These are phyloP conservation scores for Emmelina monodactyla DNA, from an alignment of 2,888 invertebrate genomes.

Conservation along the genomic window DNA sequence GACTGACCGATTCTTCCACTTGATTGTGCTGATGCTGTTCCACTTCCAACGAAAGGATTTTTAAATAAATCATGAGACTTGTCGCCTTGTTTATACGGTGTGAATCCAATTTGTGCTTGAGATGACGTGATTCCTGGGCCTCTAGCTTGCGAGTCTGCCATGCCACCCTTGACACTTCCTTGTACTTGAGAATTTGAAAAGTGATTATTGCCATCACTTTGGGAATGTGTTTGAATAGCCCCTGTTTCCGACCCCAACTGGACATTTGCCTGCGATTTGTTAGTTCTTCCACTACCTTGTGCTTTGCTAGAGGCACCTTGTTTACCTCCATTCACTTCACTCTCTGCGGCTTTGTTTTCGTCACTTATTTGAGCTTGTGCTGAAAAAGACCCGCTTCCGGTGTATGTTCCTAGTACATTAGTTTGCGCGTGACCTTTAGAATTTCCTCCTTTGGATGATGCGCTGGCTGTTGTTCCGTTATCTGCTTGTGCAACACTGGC, in stretches of 20 bases:
- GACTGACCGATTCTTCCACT: constrained; percentile 79
- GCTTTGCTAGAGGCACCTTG: constrained; percentile 80
- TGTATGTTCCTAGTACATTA: constrained; percentile 82
- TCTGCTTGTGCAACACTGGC: constrained; percentile 64
- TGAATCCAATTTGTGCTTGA: constrained; percentile 88
- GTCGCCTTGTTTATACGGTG: constrained; percentile 73
- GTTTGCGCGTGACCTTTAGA: constrained; percentile 81
- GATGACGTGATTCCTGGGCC: constrained; percentile 86
- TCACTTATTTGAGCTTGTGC: constrained; percentile 84
- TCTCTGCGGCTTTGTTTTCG: constrained; percentile 74
- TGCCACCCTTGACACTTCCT: constrained; percentile 81
- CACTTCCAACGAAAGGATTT: constrained; percentile 75
- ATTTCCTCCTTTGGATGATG: constrained; percentile 79
- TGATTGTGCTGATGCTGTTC: constrained; percentile 81
- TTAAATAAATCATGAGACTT: constrained; percentile 52
- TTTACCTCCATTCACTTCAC: constrained; percentile 74
- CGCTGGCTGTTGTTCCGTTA: constrained; percentile 77
- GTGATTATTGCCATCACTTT: constrained; percentile 77
- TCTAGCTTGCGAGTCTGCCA: constrained; percentile 86
- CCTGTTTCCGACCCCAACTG: constrained; percentile 79
- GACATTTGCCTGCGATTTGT: constrained; percentile 80
- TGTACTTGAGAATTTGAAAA: constrained; percentile 83
- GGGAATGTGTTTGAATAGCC: constrained; percentile 76
- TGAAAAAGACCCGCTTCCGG: constrained; percentile 79
- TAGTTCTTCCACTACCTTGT: constrained; percentile 76